Percentiles rank a stretch among this genome's conserved stretches.
phyloP scores from a whole-genome alignment of 2,888 invertebrate genomes.

The Leptinotarsa rubiginosa region DNA sequence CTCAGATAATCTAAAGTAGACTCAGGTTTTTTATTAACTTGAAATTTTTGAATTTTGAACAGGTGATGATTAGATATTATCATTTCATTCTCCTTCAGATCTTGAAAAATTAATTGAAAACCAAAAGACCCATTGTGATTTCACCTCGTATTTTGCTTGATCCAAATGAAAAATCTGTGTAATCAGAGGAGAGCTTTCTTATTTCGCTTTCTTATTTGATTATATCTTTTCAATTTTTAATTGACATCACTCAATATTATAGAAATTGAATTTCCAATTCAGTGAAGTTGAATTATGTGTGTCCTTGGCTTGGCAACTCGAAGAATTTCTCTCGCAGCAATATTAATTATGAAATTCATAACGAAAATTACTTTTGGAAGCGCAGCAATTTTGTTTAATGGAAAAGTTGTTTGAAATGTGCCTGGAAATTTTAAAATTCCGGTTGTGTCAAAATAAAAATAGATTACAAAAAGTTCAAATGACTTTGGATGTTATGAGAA shows the following conservation, averaged over 20 bases:
- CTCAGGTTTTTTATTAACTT: no score
- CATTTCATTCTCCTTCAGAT: no score
- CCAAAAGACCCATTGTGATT: background rate
- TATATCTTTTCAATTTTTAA: background rate
- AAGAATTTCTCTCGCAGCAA: conserved; percentile 1
- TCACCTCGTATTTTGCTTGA: background rate
- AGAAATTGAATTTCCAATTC: conserved; percentile 1
- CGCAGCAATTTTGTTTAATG: background rate
- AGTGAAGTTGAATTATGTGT: conserved; percentile 2
- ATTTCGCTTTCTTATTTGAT: background rate
- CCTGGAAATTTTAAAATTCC: conserved; percentile 4
- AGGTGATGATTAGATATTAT: no score
- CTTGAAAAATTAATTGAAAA: no score
- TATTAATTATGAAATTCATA: conserved; percentile 14
- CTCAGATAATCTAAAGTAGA: no score
- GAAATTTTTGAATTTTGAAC: no score
- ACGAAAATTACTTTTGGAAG: conserved; percentile 12
- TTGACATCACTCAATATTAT: conserved; percentile 8
- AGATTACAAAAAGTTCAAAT: background rate
- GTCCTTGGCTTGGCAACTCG: conserved; percentile 11
- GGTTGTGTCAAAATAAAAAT: conserved; percentile 3
- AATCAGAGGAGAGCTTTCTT: background rate
- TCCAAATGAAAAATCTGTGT: background rate
- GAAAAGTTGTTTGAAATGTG: conserved; percentile 8
- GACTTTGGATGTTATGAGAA: background rate